Conservation (phyloP, 53 echinoderm and acorn worm genomes). For the Zoroaster sp. region DNA sequence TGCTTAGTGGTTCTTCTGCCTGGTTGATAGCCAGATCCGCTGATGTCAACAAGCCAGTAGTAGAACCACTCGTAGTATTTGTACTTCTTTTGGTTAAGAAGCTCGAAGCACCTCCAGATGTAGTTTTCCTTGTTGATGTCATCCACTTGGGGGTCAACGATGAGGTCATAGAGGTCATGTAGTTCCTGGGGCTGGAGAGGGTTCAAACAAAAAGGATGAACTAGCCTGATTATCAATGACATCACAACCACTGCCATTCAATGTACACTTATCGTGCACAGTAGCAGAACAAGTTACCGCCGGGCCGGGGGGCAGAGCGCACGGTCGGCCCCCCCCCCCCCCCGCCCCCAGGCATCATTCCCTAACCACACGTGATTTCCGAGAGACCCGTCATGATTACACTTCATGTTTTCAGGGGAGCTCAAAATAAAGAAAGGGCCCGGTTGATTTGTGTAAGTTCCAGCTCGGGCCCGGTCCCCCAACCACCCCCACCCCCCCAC, state of each 20-base stretch:
- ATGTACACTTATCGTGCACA: too few relatives aligned
- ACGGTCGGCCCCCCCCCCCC: too few relatives aligned
- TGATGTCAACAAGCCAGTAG: not conserved
- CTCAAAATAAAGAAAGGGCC: too few relatives aligned
- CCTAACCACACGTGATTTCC: too few relatives aligned
- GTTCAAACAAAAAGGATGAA: not conserved
- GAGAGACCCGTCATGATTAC: too few relatives aligned
- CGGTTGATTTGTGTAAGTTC: too few relatives aligned
- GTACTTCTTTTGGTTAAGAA: constrained; percentile 1
- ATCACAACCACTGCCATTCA: not conserved
- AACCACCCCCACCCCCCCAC: too few relatives aligned
- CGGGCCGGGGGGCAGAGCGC: too few relatives aligned
- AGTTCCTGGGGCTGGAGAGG: not conserved
- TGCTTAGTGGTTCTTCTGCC: not conserved
- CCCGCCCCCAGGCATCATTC: too few relatives aligned
- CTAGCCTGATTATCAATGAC: not conserved
- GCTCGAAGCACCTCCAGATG: constrained; percentile 8
- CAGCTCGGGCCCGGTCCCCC: too few relatives aligned
- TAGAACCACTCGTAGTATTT: not conserved
- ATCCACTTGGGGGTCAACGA: not conserved
- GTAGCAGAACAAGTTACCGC: too few relatives aligned
- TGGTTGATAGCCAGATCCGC: not conserved
- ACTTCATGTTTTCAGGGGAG: too few relatives aligned
- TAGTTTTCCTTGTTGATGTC: constrained; percentile 13
- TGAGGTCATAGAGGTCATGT: not conserved